phyloP scores from a whole-genome alignment of 2,113 vertebrate genomes.

The Tachysurus fulvidraco region DNA sequence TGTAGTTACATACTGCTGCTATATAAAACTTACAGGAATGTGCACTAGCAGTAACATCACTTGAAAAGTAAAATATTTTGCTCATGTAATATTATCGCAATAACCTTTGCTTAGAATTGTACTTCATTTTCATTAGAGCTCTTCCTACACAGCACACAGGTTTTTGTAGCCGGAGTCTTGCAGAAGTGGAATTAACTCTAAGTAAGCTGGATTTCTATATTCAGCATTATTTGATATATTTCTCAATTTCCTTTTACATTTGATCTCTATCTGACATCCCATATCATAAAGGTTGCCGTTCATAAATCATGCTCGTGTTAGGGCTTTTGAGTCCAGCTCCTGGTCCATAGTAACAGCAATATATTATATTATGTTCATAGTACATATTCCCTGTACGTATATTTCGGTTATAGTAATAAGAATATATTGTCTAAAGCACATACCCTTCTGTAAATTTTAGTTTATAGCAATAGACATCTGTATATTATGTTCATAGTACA shows the following conservation, averaged over 20 bases:
- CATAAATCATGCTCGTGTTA: slow-evolving; percentile 57
- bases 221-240: slow-evolving; percentile 43
- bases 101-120: not conserved
- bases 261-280: slow-evolving; percentile 53
- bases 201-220: slow-evolving; percentile 31
- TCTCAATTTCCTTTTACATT: slow-evolving; percentile 50
- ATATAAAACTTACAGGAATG: not conserved
- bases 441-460: too few species aligned
- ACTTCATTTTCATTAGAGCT: not conserved
- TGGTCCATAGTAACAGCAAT: too few species aligned
- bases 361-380: too few species aligned
- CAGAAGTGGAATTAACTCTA: slow-evolving; percentile 28
- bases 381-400: too few species aligned
- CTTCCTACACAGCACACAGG: not conserved
- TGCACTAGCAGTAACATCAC: not conserved
- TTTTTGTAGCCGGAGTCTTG: not conserved
- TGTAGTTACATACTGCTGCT: not conserved
- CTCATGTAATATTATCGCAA: not conserved
- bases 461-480: too few species aligned
- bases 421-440: too few species aligned
- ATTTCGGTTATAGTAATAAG: too few species aligned
- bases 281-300: slow-evolving; percentile 47
- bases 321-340: slow-evolving; percentile 42
- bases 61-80: not conserved
- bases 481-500: too few species aligned